Conservation (phyloP, 2,888 invertebrate genomes). For the Drosophila paramelanica region DNA sequence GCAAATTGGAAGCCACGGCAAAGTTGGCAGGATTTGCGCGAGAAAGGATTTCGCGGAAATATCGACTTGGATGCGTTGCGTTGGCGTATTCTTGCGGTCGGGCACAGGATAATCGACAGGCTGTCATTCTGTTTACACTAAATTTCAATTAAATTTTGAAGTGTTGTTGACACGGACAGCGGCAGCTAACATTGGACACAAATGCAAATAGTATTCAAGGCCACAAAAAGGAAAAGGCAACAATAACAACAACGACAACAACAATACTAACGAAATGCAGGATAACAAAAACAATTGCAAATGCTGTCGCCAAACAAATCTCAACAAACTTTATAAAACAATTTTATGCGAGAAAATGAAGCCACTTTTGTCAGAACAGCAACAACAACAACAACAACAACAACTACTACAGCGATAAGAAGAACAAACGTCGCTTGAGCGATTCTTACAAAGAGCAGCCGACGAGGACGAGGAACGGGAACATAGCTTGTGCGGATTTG, state of each 20-base stretch:
- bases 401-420: conserved; percentile 17
- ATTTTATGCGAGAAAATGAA: conserved; percentile 74
- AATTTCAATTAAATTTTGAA: conserved; percentile 77
- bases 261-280: conserved; percentile 26
- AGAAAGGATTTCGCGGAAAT: conserved; percentile 68
- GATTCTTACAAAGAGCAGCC: conserved; percentile 8
- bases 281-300: conserved; percentile 63
- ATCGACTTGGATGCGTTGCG: conserved; percentile 26
- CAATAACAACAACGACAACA: conserved; percentile 15
- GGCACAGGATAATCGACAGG: conserved; percentile 67
- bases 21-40: conserved; percentile 70
- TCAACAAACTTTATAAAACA: conserved; percentile 71
- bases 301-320: conserved; percentile 72
- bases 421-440: conserved; percentile 25
- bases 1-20: conserved; percentile 68
- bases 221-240: conserved; percentile 25
- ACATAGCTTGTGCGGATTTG: conserved; percentile 65
- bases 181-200: conserved; percentile 31
- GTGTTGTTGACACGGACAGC: conserved; percentile 68
- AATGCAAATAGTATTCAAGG: conserved; percentile 50
- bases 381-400: conserved; percentile 35
- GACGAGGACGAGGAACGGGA: not conserved
- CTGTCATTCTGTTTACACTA: conserved; percentile 77
- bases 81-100: not conserved
- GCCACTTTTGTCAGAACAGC: conserved; percentile 66